Percentiles rank a stretch among this genome's conserved stretches.
Evolutionary conservation across 2,113 vertebrate species (phyloP).

Genomic region (Percina caprodes): DNA sequence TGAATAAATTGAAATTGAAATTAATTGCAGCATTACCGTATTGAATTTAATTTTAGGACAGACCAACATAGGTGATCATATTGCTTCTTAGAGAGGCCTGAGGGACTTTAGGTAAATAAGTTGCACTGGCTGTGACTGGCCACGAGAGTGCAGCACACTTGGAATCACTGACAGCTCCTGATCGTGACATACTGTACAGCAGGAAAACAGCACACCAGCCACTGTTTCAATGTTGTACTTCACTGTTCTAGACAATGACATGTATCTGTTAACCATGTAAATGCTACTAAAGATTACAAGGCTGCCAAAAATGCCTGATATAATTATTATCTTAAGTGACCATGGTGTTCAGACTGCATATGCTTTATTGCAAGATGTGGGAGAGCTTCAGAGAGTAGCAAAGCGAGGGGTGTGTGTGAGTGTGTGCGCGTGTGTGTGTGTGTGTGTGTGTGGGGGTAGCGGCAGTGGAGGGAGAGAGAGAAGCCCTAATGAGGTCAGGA

Average conservation of each 20-base stretch:
- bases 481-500: conserved; percentile 85
- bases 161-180: conserved; percentile 36
- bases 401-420: conserved; percentile 25
- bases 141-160: conserved; percentile 71
- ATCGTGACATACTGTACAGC: conserved; percentile 54
- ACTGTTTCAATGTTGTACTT: conserved; percentile 25
- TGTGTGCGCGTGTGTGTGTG: no score
- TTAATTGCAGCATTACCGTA: neutral
- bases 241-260: conserved; percentile 11
- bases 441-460: neutral
- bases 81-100: conserved; percentile 21
- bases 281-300: conserved; percentile 2
- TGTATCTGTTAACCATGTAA: conserved; percentile 10
- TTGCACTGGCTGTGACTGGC: conserved; percentile 45
- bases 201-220: conserved; percentile 49
- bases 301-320: conserved; percentile 3
- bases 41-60: neutral
- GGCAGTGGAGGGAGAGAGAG: conserved; percentile 67
- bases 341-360: conserved; percentile 18
- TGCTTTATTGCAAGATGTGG: conserved; percentile 25
- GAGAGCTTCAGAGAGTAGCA: conserved; percentile 54
- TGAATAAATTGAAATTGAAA: no score
- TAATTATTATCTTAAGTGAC: conserved; percentile 8
- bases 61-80: neutral
- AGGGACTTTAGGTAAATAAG: conserved; percentile 71